Evolutionary conservation across 2,113 vertebrate species (phyloP), one percentile per base, ranked within the genome.

Genomic region (Perognathus longimembris): DNA sequence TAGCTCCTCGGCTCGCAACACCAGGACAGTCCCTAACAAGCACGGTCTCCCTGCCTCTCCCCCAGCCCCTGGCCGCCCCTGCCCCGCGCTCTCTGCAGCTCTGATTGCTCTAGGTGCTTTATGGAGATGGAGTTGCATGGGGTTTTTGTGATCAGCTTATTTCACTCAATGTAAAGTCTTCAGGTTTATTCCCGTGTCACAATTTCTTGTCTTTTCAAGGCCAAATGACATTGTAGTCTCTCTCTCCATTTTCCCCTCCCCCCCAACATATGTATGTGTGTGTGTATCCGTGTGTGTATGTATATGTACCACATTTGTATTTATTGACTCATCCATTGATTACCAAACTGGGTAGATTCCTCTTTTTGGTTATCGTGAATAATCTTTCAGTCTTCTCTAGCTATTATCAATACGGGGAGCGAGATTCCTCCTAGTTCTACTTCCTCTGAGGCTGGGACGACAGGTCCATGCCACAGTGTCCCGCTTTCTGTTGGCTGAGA

Each of bases 81-180:
- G 0, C 71, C 76, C 20, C 54, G 1, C 36, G 71, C 69, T 61
- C 69, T 54, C 50, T 84, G 11, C 85, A 77, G 30, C 32, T 36
- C 14, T 30, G 36, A 21, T 22, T 34, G 0, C 30, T 54, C 2
- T 42, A 59, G 28, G 38, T 10, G 15, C 22, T 21, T 36, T 78
- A 4, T 32, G 0, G 10, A 7, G 54, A 32, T n/a, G 20, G 54
- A 14, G 12, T 22, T 1, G 5, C 6, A 6, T 5, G 4, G 24
- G 17, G 2, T 38, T 64, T 59, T 40, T 12, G 14, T 71, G 54
- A 12, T 36, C 15, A 73, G 32, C 18, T 84, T 66, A n/a, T 50
- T 88, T 70, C 20, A 14, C 20, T 69, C 15, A 34, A 34, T 40
- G 2, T n/a, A 21, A 21, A 3, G 5, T 54, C 57, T 69, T 61